Evolutionary conservation across 2,113 vertebrate genomes (phyloP).

Genomic region (Fulica atra): DNA sequence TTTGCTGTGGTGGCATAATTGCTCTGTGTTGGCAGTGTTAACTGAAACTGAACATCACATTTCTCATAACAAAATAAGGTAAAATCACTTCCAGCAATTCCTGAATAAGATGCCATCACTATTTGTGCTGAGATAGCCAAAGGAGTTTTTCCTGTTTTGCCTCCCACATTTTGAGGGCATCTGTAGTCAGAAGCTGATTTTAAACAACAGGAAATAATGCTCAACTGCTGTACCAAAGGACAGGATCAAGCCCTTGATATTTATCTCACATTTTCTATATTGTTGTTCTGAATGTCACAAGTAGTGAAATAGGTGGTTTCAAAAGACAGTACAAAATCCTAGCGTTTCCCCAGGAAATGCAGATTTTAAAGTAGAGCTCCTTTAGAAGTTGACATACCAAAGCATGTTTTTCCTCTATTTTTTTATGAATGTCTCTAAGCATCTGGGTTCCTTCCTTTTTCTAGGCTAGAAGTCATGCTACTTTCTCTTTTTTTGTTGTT

Average conservation of each 20-base stretch:
- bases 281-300: not conserved
- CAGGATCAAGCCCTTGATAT: not conserved
- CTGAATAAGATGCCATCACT: not conserved
- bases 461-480: not conserved
- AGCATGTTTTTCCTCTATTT: not conserved
- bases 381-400: not conserved
- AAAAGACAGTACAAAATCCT: not conserved
- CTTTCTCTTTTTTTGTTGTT: not conserved
- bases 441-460: not conserved
- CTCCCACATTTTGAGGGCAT: rapidly evolving
- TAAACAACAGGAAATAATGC: not conserved
- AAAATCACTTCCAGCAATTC: not conserved
- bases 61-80: not conserved
- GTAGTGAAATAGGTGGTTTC: not conserved
- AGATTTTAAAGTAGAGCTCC: not conserved
- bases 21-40: not conserved
- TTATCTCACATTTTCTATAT: not conserved
- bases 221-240: not conserved
- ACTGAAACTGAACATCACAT: not conserved
- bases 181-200: not conserved
- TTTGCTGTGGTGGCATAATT: not conserved
- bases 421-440: not conserved
- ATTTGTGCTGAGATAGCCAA: not conserved
- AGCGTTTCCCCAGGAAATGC: not conserved
- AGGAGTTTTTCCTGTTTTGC: not conserved